Base-by-base conservation (phyloP, 2,888 invertebrate species). In the Flexamia atlantica region DNA sequence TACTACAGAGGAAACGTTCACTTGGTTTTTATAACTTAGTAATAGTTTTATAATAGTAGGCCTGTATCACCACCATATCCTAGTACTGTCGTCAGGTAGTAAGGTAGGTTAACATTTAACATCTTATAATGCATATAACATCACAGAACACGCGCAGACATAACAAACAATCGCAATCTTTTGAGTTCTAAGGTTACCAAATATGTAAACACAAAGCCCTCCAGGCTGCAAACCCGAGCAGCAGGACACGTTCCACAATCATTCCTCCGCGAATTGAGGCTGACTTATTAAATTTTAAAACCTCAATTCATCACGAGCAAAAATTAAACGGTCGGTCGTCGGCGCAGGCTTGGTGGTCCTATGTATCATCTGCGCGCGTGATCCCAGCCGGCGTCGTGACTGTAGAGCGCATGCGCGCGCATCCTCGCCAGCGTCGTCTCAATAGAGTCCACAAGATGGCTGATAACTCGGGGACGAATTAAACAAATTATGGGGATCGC, bases 271-370 rank as follows among this genome's bases (percentile, higher is more conserved):
- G 40, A 70, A 70, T 70, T 70, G 70, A 40, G 23, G 20, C 70
- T 70, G 70, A 70, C 70, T 70, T 70, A 70, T 70, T 70, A 70
- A 70, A 70, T 70, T 70, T 36, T 70, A 68, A 68, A 68, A 68
- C 30, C n/a, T 30, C n/a, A 30, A 68, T 68, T 68, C 68, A 68
- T 68, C 68, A 68, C 30, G 32, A 68, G 68, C 30, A 68, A 68
- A 68, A 68, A 68, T 68, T 68, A 68, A 30, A 68, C 70, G 70
- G 20, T 36, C 20, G 70, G 40, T 40, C 36, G 68, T 17, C 32
- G 0, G 70, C 70, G 32, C 70, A 3, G 70, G 70, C 70, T 40
- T 20, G 70, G 70, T 70, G 70, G 70, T 70, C 70, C 70, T 2
- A 70, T 70, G 70, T 40, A 70, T 70, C 70, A 70, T 40, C n/a